Percentiles rank a stretch among this genome's conserved stretches.
These are phyloP conservation scores for Parauchenoglanis punctatus DNA, from an alignment of 2,797 vertebrate genomes.

Conservation along the genomic window DNA sequence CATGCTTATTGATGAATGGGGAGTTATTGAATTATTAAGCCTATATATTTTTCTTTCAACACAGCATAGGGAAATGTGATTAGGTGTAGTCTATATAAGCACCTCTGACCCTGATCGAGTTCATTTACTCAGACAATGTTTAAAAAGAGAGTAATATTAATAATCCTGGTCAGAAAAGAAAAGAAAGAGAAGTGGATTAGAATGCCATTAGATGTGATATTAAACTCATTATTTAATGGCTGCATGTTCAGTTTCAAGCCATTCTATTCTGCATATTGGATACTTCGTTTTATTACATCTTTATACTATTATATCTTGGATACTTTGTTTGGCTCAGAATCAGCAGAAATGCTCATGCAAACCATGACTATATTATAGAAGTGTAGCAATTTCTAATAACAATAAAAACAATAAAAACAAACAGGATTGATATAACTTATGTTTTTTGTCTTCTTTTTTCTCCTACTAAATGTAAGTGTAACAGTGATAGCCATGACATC, in stretches of 20 bases:
- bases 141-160: slow-evolving; percentile 58
- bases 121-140: slow-evolving; percentile 55
- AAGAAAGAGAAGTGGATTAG: slow-evolving; percentile 62
- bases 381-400: neutral
- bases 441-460: too few relatives aligned
- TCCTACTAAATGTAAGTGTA: too few relatives aligned
- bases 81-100: slow-evolving; percentile 27
- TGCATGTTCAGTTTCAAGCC: neutral
- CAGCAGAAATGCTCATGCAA: neutral
- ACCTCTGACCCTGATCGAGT: slow-evolving; percentile 48
- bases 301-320: neutral
- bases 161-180: slow-evolving; percentile 62
- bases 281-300: neutral
- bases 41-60: slow-evolving; percentile 44
- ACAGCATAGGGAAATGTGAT: slow-evolving; percentile 22
- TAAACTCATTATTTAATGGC: neutral
- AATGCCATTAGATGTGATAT: slow-evolving; percentile 63
- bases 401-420: too few relatives aligned
- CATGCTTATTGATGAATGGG: slow-evolving; percentile 37
- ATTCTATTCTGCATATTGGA: neutral
- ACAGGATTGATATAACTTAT: too few relatives aligned
- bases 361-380: too few relatives aligned
- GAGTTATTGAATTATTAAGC: slow-evolving; percentile 48
- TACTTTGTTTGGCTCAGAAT: too few relatives aligned
- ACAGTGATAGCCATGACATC: neutral